Conservation (phyloP, 2,888 invertebrate species). For the Calliopum simillimum region DNA sequence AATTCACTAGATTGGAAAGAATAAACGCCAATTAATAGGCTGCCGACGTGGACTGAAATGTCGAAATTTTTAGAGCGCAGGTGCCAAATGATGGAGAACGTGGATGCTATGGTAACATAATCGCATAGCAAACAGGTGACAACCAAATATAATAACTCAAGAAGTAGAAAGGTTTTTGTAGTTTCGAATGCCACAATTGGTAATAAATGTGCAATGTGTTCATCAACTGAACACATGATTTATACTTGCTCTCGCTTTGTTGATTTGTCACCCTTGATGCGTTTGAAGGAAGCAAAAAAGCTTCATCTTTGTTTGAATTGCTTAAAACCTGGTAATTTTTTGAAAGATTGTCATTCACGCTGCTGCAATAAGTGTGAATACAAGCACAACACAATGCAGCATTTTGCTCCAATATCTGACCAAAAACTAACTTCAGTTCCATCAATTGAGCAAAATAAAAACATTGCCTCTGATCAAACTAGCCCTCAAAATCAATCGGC, state of each 20-base stretch:
- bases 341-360: conserved; percentile 39
- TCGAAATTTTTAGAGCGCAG: neutral
- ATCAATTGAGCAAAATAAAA: neutral
- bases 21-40: conserved; percentile 12
- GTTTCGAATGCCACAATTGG: neutral
- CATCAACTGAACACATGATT: conserved; percentile 27
- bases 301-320: conserved; percentile 44
- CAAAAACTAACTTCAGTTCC: too few species aligned
- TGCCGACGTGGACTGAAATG: conserved; percentile 3
- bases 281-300: conserved; percentile 34
- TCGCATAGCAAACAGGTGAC: conserved; percentile 24
- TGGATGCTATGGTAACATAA: conserved; percentile 21
- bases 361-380: conserved; percentile 37
- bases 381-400: conserved; percentile 42
- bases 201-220: conserved; percentile 26
- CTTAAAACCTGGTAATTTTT: conserved; percentile 37
- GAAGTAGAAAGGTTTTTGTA: conserved; percentile 24
- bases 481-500: conserved; percentile 19
- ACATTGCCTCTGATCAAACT: neutral
- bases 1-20: conserved; percentile 18
- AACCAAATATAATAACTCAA: neutral
- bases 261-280: conserved; percentile 19
- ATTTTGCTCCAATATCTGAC: conserved; percentile 23
- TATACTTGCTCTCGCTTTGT: conserved; percentile 21
- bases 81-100: conserved; percentile 25